Percentiles rank a stretch among this genome's conserved stretches.
These are phyloP conservation scores for Drosophila mojavensis DNA, from an alignment of 1,140 invertebrate genomes.

Conservation along the genomic window DNA sequence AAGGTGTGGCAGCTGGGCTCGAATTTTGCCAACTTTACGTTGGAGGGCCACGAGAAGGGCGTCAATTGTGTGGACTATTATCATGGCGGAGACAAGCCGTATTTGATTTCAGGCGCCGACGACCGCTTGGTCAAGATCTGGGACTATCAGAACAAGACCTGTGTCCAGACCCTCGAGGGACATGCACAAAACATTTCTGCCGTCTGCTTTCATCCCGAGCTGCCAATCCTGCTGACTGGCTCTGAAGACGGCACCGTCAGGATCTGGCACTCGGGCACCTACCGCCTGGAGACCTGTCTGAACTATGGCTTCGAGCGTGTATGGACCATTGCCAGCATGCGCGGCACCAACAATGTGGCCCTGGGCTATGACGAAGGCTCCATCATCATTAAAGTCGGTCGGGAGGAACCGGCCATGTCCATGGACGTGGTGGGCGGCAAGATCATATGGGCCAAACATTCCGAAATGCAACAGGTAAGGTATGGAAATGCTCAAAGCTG, in stretches of 20 bases:
- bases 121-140: conserved; percentile 99
- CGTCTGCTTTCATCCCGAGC: conserved; percentile 97
- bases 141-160: conserved; percentile 99
- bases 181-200: conserved; percentile 98
- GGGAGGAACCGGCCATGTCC: conserved; percentile 99
- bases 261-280: conserved; percentile 99
- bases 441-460: conserved; percentile 99
- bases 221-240: conserved; percentile 98
- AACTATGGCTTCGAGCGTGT: conserved; percentile 99
- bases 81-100: conserved; percentile 99
- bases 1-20: conserved; percentile 99
- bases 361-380: conserved; percentile 99
- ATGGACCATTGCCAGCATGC: conserved; percentile 98
- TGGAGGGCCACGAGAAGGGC: conserved; percentile 99
- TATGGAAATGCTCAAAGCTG: background rate
- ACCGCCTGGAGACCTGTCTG: conserved; percentile 96
- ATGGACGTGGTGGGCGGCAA: conserved; percentile 99
- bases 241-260: conserved; percentile 98
- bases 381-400: conserved; percentile 98
- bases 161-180: conserved; percentile 98
- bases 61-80: conserved; percentile 99
- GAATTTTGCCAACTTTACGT: conserved; percentile 97
- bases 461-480: conserved; percentile 97
- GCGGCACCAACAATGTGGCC: conserved; percentile 98
- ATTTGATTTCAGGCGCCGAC: conserved; percentile 99